Percentiles rank a stretch among this genome's conserved stretches.
Conservation (phyloP, 2,888 invertebrate species). For the Drosophila nigricruria region DNA sequence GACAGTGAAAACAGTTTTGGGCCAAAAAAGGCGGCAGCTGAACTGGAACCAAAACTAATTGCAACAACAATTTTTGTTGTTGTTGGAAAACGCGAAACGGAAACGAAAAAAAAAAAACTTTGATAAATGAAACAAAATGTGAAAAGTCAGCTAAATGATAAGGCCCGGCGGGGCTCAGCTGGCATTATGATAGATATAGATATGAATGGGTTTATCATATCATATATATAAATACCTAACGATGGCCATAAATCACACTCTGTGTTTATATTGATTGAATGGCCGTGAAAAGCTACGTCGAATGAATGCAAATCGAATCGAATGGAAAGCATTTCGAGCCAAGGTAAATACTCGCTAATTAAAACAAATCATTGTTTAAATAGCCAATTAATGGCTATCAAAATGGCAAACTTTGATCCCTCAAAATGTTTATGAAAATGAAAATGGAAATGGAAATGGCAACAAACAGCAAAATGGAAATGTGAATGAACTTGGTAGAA, state of each 20-base stretch:
- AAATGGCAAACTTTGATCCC: slow-evolving; percentile 17
- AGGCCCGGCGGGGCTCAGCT: slow-evolving; percentile 14
- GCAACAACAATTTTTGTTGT: slow-evolving; percentile 40
- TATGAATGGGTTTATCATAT: slow-evolving; percentile 29
- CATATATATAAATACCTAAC: slow-evolving; percentile 2
- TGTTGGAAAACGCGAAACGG: not conserved
- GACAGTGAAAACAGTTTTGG: slow-evolving; percentile 48
- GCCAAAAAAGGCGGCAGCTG: slow-evolving; percentile 30
- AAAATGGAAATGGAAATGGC: slow-evolving; percentile 6
- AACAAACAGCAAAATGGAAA: not conserved
- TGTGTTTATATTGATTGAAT: slow-evolving; percentile 4
- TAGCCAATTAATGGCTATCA: slow-evolving; percentile 7
- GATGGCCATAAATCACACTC: slow-evolving; percentile 24
- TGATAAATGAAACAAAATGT: slow-evolving; percentile 49
- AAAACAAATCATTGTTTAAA: slow-evolving; percentile 22
- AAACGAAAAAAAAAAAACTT: slow-evolving; percentile 5
- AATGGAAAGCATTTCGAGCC: not conserved
- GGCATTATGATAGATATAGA: slow-evolving; percentile 26
- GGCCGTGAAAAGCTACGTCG: not conserved
- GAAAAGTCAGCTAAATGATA: slow-evolving; percentile 39
- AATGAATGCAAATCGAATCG: not conserved
- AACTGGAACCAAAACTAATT: slow-evolving; percentile 58
- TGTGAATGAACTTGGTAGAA: not conserved
- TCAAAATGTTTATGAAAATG: slow-evolving; percentile 2
- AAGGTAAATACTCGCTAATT: slow-evolving; percentile 21